These are phyloP conservation scores for Ambastaia sidthimunki DNA, from an alignment of 2,797 vertebrate species.

Conservation along the genomic window DNA sequence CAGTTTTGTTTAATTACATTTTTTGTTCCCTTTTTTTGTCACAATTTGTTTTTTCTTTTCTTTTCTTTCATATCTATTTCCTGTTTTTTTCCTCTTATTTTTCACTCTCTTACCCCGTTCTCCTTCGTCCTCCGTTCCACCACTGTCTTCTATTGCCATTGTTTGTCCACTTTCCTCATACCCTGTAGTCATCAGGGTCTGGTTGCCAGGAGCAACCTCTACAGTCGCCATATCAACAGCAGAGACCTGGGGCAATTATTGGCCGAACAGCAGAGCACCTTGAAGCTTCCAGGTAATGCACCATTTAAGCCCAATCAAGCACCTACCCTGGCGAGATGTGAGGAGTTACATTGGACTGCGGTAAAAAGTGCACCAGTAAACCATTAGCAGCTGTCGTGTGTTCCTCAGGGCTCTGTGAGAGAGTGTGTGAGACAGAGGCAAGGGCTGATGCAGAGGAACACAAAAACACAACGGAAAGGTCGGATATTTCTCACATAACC, in stretches of 20 bases:
- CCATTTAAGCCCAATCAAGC: conserved; percentile 8
- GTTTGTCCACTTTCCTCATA: conserved; percentile 41
- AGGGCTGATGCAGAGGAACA: conserved; percentile 62
- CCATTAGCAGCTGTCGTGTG: conserved; percentile 55
- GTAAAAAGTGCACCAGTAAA: conserved; percentile 35
- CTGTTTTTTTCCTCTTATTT: conserved; percentile 9
- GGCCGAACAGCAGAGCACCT: conserved; percentile 42
- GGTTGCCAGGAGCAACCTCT: conserved; percentile 72
- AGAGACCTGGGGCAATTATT: conserved; percentile 53
- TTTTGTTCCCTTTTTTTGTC: conserved; percentile 45
- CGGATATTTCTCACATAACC: conserved; percentile 54
- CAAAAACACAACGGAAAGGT: conserved; percentile 67
- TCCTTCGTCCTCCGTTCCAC: neutral
- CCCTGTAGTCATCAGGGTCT: conserved; percentile 70
- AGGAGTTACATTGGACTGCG: neutral
- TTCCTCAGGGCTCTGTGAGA: conserved; percentile 66
- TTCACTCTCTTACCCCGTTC: neutral
- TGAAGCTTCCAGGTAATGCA: conserved; percentile 69
- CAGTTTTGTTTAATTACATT: conserved; percentile 41
- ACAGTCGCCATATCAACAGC: conserved; percentile 75
- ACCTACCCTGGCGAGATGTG: neutral
- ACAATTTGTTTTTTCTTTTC: conserved; percentile 30
- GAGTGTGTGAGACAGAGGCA: conserved; percentile 61
- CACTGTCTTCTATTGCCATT: conserved; percentile 15
- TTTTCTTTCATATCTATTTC: conserved; percentile 16